Conservation (phyloP, 2,888 invertebrate species). For the Phengaris arion region DNA sequence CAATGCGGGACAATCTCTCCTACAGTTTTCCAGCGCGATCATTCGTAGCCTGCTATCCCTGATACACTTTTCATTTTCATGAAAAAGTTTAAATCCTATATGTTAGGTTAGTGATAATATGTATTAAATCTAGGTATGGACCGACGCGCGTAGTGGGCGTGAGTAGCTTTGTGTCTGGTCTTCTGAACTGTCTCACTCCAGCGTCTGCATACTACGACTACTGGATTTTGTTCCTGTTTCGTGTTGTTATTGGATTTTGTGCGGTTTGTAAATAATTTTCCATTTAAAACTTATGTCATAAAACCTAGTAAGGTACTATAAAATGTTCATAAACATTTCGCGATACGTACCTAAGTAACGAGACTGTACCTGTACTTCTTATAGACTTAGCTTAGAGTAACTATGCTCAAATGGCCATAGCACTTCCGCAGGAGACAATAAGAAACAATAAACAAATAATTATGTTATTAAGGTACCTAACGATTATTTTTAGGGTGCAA, state of each 20-base stretch:
- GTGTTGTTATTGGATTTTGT: constrained; percentile 64
- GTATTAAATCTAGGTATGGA: constrained; percentile 54
- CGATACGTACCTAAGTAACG: background rate
- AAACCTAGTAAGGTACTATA: too few species aligned
- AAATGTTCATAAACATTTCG: background rate
- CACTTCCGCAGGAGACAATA: background rate
- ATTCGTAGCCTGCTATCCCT: background rate
- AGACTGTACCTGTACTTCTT: too few species aligned
- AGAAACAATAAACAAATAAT: background rate
- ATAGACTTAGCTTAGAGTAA: too few species aligned
- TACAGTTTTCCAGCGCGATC: too few species aligned
- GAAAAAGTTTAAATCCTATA: background rate
- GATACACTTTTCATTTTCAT: background rate
- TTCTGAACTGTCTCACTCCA: constrained; percentile 62
- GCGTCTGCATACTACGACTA: constrained; percentile 60
- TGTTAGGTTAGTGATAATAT: background rate
- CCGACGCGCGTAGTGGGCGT: constrained; percentile 69
- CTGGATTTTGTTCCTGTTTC: constrained; percentile 61
- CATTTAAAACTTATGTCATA: background rate
- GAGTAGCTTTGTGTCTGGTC: constrained; percentile 60
- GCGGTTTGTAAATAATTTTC: constrained; percentile 54
- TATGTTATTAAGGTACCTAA: background rate
- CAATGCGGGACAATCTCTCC: too few species aligned
- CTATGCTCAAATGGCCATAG: background rate
- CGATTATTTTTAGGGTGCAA: constrained; percentile 58